These are phyloP conservation scores for Poecile atricapillus DNA, from an alignment of 2,113 vertebrate genomes.

Conservation along the genomic window DNA sequence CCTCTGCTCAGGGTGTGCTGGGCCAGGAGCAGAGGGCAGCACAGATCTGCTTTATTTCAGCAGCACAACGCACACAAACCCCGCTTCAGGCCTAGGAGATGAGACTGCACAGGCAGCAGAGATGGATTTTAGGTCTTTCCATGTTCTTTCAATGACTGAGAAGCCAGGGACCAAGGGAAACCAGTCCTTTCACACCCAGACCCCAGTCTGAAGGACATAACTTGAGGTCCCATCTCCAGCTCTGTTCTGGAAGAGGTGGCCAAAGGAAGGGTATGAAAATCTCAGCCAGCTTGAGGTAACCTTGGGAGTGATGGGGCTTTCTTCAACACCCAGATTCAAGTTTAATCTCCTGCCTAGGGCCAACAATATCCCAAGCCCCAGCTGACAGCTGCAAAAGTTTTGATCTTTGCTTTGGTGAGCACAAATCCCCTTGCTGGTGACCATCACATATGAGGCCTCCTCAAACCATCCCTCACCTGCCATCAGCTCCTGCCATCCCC, in stretches of 20 bases:
- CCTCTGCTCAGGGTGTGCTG: neutral
- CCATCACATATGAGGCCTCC: rapidly evolving
- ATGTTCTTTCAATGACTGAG: neutral
- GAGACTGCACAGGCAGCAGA: neutral
- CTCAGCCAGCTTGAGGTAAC: neutral
- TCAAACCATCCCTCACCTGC: neutral
- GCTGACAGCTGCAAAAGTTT: neutral
- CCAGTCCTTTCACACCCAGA: neutral
- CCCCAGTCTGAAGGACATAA: neutral
- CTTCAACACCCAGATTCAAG: neutral
- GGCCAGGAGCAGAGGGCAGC: neutral
- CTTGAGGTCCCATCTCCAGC: neutral
- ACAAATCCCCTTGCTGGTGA: neutral
- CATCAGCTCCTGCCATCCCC: neutral
- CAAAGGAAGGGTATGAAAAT: neutral
- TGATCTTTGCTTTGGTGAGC: neutral
- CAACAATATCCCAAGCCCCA: neutral
- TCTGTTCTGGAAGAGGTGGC: neutral
- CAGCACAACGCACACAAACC: neutral
- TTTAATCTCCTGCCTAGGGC: neutral
- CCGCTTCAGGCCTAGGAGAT: neutral
- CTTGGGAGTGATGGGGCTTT: neutral
- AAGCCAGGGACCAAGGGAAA: neutral
- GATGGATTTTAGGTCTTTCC: neutral
- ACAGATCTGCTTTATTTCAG: neutral